Percentiles rank a stretch among this genome's conserved stretches.
These are phyloP conservation scores for Dinocampus coccinellae DNA, from an alignment of 2,888 invertebrate species.

Conservation along the genomic window DNA sequence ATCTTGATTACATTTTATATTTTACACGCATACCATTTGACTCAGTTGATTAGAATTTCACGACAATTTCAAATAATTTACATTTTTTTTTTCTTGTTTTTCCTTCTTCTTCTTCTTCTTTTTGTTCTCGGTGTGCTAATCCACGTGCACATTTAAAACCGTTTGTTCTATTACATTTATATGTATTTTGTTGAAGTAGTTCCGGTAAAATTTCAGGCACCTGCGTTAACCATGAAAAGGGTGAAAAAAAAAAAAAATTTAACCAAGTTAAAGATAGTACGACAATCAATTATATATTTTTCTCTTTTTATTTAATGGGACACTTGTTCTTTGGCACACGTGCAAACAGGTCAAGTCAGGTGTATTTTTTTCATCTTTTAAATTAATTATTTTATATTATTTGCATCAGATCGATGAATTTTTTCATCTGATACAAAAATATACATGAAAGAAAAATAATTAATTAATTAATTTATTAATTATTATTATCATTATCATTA, in stretches of 20 bases:
- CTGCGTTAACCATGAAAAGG: neutral
- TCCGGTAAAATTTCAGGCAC: neutral
- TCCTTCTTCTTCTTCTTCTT: too few species aligned
- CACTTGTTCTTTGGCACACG: slow-evolving; percentile 26
- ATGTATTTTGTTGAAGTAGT: neutral
- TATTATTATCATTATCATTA: too few species aligned
- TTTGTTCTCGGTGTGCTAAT: too few species aligned
- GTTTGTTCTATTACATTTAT: neutral
- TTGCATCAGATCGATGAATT: too few species aligned
- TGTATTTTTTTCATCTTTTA: neutral
- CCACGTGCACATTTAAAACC: neutral
- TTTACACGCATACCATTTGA: neutral
- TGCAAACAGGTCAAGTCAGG: slow-evolving; percentile 27
- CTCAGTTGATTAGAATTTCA: neutral
- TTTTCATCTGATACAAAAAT: too few species aligned
- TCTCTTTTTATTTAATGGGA: slow-evolving; percentile 11
- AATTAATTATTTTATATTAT: too few species aligned
- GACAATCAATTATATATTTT: neutral
- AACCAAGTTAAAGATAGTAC: neutral
- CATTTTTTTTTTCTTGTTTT: too few species aligned
- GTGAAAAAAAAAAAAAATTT: neutral
- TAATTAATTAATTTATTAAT: too few species aligned
- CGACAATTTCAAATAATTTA: neutral
- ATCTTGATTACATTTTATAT: too few species aligned
- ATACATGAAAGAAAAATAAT: too few species aligned